phyloP scores from a whole-genome alignment of 2,797 vertebrate genomes.

The Thamnophis elegans region DNA sequence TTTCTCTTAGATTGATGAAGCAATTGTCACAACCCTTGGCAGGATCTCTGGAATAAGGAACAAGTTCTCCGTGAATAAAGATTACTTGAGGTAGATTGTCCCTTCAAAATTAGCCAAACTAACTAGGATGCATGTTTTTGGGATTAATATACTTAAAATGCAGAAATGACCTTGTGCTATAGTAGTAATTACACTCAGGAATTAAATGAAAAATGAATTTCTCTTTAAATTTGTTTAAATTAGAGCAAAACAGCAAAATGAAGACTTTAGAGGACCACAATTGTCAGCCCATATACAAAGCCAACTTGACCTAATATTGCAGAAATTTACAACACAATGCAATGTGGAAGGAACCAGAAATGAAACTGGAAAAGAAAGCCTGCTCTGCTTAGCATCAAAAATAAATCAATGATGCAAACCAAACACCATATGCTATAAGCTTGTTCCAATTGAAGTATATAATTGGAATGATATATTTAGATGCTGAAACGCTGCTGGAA shows the following conservation, averaged over 20 bases:
- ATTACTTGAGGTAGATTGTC: slow-evolving; percentile 19
- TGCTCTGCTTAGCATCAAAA: neutral
- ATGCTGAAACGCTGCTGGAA: neutral
- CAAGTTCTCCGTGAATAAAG: slow-evolving; percentile 47
- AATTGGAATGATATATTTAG: neutral
- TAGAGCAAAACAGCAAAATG: neutral
- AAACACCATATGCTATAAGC: neutral
- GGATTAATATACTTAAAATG: slow-evolving; percentile 6
- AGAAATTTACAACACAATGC: neutral
- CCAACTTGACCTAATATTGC: neutral
- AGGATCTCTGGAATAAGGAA: slow-evolving; percentile 51
- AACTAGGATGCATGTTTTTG: slow-evolving; percentile 38
- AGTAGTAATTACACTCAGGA: slow-evolving; percentile 15
- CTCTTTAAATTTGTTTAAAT: slow-evolving; percentile 21
- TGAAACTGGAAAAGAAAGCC: neutral
- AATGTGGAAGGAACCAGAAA: neutral
- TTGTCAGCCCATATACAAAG: neutral
- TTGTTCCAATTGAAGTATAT: neutral
- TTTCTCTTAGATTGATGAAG: slow-evolving; percentile 47
- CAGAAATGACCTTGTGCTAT: slow-evolving; percentile 3
- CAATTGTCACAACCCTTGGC: slow-evolving; percentile 46
- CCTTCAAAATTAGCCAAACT: slow-evolving; percentile 37
- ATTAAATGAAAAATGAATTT: slow-evolving; percentile 41
- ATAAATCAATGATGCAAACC: neutral
- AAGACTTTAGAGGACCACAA: neutral